These are phyloP conservation scores for Drosophila tsacasi DNA, from an alignment of 1,140 invertebrate genomes.

Conservation along the genomic window DNA sequence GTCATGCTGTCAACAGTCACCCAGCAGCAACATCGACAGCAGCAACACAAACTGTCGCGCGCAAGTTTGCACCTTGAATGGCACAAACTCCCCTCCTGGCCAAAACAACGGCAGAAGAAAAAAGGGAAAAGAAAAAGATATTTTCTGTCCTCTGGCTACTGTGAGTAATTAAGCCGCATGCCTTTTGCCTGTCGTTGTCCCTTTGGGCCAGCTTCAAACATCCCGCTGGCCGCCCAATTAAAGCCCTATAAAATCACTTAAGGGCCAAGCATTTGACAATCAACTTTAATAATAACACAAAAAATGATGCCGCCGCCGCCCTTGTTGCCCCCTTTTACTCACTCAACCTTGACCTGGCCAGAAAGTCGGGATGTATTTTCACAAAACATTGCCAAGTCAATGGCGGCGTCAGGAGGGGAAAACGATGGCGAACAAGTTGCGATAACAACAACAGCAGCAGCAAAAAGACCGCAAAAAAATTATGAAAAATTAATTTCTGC, in stretches of 20 bases:
- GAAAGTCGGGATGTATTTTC: slow-evolving; percentile 39
- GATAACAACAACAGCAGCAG: slow-evolving; percentile 66
- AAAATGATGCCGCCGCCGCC: slow-evolving; percentile 13
- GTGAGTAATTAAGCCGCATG: slow-evolving; percentile 78
- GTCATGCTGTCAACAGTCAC: slow-evolving; percentile 79
- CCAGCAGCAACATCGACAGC: slow-evolving; percentile 42
- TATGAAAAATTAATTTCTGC: slow-evolving; percentile 84
- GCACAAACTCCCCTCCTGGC: slow-evolving; percentile 16
- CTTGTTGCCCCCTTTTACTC: slow-evolving; percentile 11
- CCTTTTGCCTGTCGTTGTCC: slow-evolving; percentile 38
- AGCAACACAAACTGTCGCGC: slow-evolving; percentile 54
- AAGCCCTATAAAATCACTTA: slow-evolving; percentile 81
- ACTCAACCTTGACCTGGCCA: slow-evolving; percentile 73
- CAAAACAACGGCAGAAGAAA: not conserved
- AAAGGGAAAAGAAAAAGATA: slow-evolving; percentile 25
- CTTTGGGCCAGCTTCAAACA: slow-evolving; percentile 59
- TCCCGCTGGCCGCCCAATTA: slow-evolving; percentile 61
- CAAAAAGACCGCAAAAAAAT: slow-evolving; percentile 78
- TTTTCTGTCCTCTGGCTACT: slow-evolving; percentile 52
- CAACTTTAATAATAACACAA: slow-evolving; percentile 78
- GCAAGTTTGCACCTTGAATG: slow-evolving; percentile 56
- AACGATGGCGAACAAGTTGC: slow-evolving; percentile 67
- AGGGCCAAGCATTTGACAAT: slow-evolving; percentile 74
- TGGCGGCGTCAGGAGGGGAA: slow-evolving; percentile 15
- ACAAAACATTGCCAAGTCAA: slow-evolving; percentile 58